phyloP scores from a whole-genome alignment of 64 coral and sea anemone species.

The Acropora yongei region DNA sequence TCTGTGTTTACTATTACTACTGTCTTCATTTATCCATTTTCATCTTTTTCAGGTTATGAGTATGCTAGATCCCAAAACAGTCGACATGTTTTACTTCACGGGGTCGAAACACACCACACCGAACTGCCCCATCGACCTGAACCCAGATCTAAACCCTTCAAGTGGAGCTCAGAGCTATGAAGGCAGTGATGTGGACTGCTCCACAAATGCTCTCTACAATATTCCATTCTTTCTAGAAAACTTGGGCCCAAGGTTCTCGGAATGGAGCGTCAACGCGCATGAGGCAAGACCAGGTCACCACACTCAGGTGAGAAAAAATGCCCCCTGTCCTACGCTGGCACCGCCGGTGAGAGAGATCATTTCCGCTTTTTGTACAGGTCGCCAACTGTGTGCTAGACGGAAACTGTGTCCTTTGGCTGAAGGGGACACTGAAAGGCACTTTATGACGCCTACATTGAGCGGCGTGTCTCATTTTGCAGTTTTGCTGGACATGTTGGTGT shows the following conservation, averaged over 20 bases:
- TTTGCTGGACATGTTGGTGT: too few relatives aligned
- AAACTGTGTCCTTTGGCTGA: too few relatives aligned
- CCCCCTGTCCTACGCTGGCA: too few relatives aligned
- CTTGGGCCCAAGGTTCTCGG: conserved; percentile 67
- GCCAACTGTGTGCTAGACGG: too few relatives aligned
- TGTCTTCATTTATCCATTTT: neutral
- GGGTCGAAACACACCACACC: conserved; percentile 70
- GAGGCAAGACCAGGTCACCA: conserved; percentile 79
- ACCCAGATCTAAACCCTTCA: conserved; percentile 70
- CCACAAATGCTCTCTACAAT: conserved; percentile 29
- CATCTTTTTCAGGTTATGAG: conserved; percentile 27
- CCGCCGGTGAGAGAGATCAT: too few relatives aligned
- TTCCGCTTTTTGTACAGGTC: too few relatives aligned
- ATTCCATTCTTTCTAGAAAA: conserved; percentile 81
- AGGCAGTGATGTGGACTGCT: neutral
- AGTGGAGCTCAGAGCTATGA: conserved; percentile 65
- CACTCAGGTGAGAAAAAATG: conserved; percentile 35
- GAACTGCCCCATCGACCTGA: conserved; percentile 74
- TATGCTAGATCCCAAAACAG: conserved; percentile 68
- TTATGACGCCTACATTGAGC: too few relatives aligned
- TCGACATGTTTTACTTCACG: conserved; percentile 75
- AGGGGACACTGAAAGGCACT: too few relatives aligned
- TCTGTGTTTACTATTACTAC: neutral
- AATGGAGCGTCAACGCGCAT: conserved; percentile 82
- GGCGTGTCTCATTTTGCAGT: too few relatives aligned